A percentile compares a stretch with the other conserved stretches of the same genome.
Conservation (phyloP, 2,888 invertebrate genomes). For the Melanotus villosus region DNA sequence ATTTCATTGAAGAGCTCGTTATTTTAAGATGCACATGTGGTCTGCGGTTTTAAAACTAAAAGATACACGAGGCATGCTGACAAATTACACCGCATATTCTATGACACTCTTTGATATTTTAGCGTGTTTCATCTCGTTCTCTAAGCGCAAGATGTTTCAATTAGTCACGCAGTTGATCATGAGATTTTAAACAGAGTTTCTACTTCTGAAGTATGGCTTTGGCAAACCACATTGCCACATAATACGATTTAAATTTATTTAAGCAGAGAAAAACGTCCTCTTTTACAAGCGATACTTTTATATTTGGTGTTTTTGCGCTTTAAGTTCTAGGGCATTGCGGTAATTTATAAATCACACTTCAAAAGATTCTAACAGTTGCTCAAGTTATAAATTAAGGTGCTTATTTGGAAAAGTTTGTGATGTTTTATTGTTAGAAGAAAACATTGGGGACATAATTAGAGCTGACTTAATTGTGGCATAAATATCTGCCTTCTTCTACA, state of each 20-base stretch:
- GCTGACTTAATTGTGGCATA: not conserved
- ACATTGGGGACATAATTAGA: too few relatives aligned
- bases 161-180: slow-evolving; percentile 62
- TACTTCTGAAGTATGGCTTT: slow-evolving; percentile 34
- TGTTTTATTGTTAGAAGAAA: too few relatives aligned
- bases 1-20: slow-evolving; percentile 31
- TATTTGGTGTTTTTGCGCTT: too few relatives aligned
- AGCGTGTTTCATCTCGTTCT: slow-evolving; percentile 52
- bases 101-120: slow-evolving; percentile 59
- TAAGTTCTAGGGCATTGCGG: too few relatives aligned
- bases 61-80: slow-evolving; percentile 52
- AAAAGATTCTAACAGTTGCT: too few relatives aligned
- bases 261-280: not conserved
- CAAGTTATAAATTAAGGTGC: too few relatives aligned
- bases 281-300: too few relatives aligned
- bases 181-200: slow-evolving; percentile 49
- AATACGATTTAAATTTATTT: slow-evolving; percentile 7
- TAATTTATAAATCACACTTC: too few relatives aligned
- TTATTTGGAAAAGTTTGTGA: too few relatives aligned
- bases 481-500: too few relatives aligned
- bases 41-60: slow-evolving; percentile 36
- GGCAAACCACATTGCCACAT: slow-evolving; percentile 25
- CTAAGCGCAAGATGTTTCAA: slow-evolving; percentile 58
- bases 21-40: slow-evolving; percentile 42
- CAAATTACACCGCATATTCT: slow-evolving; percentile 59